These are phyloP conservation scores for Catostomus latipinnis DNA, from an alignment of 2,797 vertebrate genomes.

Conservation along the genomic window DNA sequence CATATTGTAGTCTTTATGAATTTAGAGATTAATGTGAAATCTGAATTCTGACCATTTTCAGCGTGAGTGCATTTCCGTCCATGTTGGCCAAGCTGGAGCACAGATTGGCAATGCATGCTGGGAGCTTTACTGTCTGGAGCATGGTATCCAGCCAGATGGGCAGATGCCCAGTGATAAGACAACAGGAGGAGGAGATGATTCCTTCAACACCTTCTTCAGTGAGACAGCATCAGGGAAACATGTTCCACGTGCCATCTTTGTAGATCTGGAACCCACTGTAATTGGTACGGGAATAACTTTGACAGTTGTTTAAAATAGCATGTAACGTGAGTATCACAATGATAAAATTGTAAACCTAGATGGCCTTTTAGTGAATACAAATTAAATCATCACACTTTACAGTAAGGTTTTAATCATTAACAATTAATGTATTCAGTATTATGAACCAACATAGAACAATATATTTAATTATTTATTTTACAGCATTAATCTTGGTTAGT, in stretches of 20 bases:
- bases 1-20: background rate
- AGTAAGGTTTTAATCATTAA: too few relatives aligned
- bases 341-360: background rate
- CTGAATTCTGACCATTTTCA: conserved; percentile 31
- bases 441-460: too few relatives aligned
- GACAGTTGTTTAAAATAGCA: background rate
- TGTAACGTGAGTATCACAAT: background rate
- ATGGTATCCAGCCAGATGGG: conserved; percentile 77
- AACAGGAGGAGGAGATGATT: conserved; percentile 74
- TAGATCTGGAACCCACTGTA: conserved; percentile 79
- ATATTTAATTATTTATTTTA: too few relatives aligned
- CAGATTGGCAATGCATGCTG: conserved; percentile 79
- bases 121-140: conserved; percentile 77
- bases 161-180: conserved; percentile 76
- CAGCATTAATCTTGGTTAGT: too few relatives aligned
- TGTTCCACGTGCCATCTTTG: conserved; percentile 79
- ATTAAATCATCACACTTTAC: too few relatives aligned
- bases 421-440: too few relatives aligned
- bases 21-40: background rate
- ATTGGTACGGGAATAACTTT: conserved; percentile 68
- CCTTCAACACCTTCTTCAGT: conserved; percentile 81
- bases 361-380: too few relatives aligned
- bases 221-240: conserved; percentile 78
- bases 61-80: conserved; percentile 79
- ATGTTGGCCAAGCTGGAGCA: conserved; percentile 76